Percentiles rank a stretch among this genome's conserved stretches.
These are phyloP conservation scores for Andrena haemorrhoa DNA, from an alignment of 2,888 invertebrate genomes.

Conservation along the genomic window DNA sequence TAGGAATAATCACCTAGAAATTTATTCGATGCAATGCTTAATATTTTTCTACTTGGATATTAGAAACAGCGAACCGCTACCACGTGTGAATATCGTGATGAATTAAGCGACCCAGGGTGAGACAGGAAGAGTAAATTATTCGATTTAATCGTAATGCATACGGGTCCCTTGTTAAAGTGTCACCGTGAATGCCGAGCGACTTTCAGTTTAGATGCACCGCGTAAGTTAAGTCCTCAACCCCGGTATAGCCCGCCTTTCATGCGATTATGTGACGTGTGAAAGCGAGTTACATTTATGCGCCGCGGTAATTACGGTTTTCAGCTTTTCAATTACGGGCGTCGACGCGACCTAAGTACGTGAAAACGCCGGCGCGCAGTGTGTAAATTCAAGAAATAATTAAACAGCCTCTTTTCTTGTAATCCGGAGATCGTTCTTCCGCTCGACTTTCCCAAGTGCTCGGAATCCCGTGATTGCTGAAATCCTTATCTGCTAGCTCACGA, in stretches of 20 bases:
- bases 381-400: constrained; percentile 66
- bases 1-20: too few species aligned
- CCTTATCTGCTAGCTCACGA: not conserved
- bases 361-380: constrained; percentile 14
- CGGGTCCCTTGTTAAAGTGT: constrained; percentile 27
- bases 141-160: constrained; percentile 23
- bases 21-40: too few species aligned
- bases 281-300: constrained; percentile 46
- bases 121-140: constrained; percentile 18
- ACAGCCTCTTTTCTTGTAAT: constrained; percentile 36
- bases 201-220: constrained; percentile 40
- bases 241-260: constrained; percentile 56
- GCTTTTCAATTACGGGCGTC: constrained; percentile 68
- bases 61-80: too few species aligned
- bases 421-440: constrained; percentile 13
- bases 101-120: not conserved
- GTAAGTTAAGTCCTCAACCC: constrained; percentile 25
- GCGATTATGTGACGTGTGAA: constrained; percentile 62
- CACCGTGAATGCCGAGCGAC: constrained; percentile 17
- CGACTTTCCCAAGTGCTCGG: not conserved
- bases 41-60: too few species aligned
- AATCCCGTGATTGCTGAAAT: not conserved
- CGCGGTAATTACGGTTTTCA: constrained; percentile 66
- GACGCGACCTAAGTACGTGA: constrained; percentile 22
- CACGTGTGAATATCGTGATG: not conserved